phyloP scores from a whole-genome alignment of 2,888 invertebrate species.

The Harmothoe impar region DNA sequence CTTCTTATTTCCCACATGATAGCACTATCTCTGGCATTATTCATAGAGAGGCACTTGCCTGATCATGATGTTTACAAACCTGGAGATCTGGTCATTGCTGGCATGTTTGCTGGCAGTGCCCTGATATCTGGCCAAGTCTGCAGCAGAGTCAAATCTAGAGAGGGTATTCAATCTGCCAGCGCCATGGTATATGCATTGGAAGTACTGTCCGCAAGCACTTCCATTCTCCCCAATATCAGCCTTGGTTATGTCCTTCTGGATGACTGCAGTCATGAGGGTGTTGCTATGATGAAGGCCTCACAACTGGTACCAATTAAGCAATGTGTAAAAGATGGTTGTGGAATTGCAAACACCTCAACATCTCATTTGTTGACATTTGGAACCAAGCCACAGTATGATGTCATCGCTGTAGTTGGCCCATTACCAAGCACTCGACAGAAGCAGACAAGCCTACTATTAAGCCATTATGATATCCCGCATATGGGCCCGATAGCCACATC shows the following conservation, averaged over 20 bases:
- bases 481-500: slow-evolving; percentile 71
- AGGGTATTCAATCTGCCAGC: neutral
- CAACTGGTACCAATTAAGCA: no score
- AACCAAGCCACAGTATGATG: no score
- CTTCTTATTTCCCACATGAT: no score
- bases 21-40: no score
- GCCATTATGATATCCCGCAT: slow-evolving; percentile 69
- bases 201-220: neutral
- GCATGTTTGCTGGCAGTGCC: neutral
- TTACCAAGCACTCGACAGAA: no score
- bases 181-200: neutral
- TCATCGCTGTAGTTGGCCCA: no score
- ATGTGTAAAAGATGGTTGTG: no score
- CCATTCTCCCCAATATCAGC: neutral
- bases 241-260: neutral
- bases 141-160: neutral
- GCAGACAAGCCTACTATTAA: slow-evolving; percentile 10
- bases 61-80: slow-evolving; percentile 23
- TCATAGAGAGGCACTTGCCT: neutral
- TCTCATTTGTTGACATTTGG: no score
- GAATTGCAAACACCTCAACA: no score
- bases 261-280: neutral
- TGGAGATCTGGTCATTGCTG: neutral
- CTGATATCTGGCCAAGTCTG: neutral
- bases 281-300: no score